Evolutionary conservation across 2,888 invertebrate genomes (phyloP), one percentile per base, ranked within the genome.

Genomic region (Tenthredo livida): DNA sequence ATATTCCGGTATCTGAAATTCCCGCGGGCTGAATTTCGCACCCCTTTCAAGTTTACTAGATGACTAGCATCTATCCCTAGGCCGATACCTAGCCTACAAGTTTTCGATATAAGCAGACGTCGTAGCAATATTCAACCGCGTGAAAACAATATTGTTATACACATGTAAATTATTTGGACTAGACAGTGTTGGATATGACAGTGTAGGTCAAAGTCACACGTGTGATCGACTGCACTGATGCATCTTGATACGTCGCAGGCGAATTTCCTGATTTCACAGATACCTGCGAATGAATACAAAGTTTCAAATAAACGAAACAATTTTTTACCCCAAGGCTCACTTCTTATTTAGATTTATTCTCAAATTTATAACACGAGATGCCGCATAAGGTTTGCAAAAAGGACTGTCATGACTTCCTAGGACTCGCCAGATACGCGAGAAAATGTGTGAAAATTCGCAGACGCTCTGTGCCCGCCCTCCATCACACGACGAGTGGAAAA

Each of bases 161-260:
- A 47, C 47, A 47, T 47, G 47, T 47, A 47, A 47, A 47, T 47
- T 3, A 47, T 3, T 47, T 47, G 47, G 15, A 47, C 15, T 2
- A 47, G 47, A 47, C 47, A 47, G 15, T 47, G 58, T 6, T 58
- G n/a, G 58, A 58, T 21, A 21, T 21, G 21, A 21, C 58, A 58
- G 58, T 58, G 7, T 58, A n/a, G n/a, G 58, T n/a, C 58, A 9
- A 58, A 58, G 21, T 58, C 21, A 58, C 58, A 58, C 58, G 6
- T 17, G n/a, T 58, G 58, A n/a, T 58, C 58, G 21, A n/a, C 7
- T 21, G 47, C 15, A 47, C 58, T 7, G 17, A 58, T 58, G 58
- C 58, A 58, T 58, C 21, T 58, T 58, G 58, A n/a, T 58, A 58
- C 58, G 58, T 58, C 58, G 58, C 58, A 58, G 58, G 58, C 6